Conservation (phyloP, 2,113 vertebrate genomes). For the Syrrhaptes paradoxus region DNA sequence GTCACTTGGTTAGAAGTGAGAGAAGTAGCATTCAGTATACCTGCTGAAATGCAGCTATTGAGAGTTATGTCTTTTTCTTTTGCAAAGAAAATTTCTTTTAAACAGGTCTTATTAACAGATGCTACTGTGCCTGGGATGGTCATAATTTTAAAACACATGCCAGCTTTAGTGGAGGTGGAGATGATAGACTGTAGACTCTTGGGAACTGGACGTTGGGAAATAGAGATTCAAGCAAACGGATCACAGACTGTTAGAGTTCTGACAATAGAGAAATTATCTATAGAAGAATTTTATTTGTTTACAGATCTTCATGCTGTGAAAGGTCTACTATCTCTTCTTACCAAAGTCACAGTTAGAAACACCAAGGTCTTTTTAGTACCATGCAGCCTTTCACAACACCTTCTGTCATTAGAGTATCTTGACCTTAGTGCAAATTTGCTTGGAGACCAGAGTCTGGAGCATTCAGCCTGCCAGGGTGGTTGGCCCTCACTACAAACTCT, state of each 20-base stretch:
- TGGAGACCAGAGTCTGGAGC: constrained; percentile 65
- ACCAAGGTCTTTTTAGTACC: constrained; percentile 79
- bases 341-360: constrained; percentile 50
- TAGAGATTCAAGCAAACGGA: neutral
- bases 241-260: neutral
- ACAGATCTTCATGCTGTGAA: constrained; percentile 24
- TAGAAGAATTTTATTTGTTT: constrained; percentile 62
- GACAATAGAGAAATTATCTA: neutral
- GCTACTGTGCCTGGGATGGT: neutral
- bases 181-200: constrained; percentile 59
- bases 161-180: constrained; percentile 40
- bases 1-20: constrained; percentile 69
- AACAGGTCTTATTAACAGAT: constrained; percentile 52
- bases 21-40: neutral
- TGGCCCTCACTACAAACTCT: constrained; percentile 70
- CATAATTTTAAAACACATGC: neutral
- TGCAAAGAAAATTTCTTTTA: constrained; percentile 60
- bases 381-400: constrained; percentile 43
- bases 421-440: constrained; percentile 82
- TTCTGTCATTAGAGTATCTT: constrained; percentile 74
- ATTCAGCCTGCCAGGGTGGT: constrained; percentile 62
- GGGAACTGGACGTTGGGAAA: constrained; percentile 61
- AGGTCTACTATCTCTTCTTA: neutral
- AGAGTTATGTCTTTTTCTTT: neutral
- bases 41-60: neutral